These are phyloP conservation scores for Mystacides longicornis DNA, from an alignment of 2,888 invertebrate genomes.

Conservation along the genomic window DNA sequence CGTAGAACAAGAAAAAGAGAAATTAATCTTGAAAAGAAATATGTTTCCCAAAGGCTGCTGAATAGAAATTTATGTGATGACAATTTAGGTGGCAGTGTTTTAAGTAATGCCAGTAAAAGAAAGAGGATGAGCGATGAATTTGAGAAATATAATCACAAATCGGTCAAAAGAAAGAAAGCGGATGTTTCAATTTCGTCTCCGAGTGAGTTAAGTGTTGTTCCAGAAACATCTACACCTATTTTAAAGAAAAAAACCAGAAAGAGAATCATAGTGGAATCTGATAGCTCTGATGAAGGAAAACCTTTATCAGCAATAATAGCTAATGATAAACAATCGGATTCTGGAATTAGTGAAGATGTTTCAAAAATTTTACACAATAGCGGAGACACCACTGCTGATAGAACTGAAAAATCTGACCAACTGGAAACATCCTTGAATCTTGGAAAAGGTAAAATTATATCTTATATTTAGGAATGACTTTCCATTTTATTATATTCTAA, in stretches of 20 bases:
- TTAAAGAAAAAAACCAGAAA: not conserved
- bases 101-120: not conserved
- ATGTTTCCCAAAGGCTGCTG: not conserved
- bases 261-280: not conserved
- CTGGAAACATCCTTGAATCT: no score
- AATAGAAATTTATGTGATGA: slow-evolving; percentile 1
- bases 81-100: not conserved
- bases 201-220: no score
- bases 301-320: not conserved
- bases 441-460: no score
- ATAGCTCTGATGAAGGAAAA: slow-evolving; percentile 2
- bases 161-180: not conserved
- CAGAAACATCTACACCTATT: not conserved
- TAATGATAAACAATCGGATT: not conserved
- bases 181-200: not conserved
- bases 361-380: no score
- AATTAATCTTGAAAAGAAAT: not conserved
- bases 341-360: no score
- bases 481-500: no score
- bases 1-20: not conserved
- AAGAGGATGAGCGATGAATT: not conserved
- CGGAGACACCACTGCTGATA: no score
- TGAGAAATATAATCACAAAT: not conserved
- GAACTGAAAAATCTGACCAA: no score
- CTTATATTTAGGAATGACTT: no score